These are phyloP conservation scores for Habrosyne pyritoides DNA, from an alignment of 2,888 invertebrate genomes.

Conservation along the genomic window DNA sequence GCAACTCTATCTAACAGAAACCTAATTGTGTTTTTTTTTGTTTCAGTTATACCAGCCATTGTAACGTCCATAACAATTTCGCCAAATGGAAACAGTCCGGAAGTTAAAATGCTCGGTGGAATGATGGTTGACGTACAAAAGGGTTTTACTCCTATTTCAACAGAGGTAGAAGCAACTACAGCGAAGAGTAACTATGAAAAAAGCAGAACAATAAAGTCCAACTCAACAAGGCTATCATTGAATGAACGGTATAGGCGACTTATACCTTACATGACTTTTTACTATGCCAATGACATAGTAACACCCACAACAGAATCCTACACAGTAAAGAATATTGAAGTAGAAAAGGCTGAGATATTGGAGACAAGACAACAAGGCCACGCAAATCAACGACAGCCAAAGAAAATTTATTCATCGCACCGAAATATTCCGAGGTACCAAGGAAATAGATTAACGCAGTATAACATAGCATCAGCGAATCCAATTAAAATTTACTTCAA, in stretches of 20 bases:
- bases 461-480: conserved; percentile 76
- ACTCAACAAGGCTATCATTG: conserved; percentile 70
- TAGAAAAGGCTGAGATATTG: conserved; percentile 72
- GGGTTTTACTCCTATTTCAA: conserved; percentile 55
- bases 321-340: conserved; percentile 56
- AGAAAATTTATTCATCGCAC: conserved; percentile 60
- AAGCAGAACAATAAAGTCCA: conserved; percentile 40
- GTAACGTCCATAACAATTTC: conserved; percentile 72
- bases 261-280: conserved; percentile 93
- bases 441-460: conserved; percentile 74
- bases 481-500: conserved; percentile 72
- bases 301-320: conserved; percentile 64
- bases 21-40: conserved; percentile 38
- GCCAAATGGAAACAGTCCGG: conserved; percentile 79
- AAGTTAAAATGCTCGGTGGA: conserved; percentile 70
- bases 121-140: conserved; percentile 64
- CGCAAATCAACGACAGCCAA: conserved; percentile 54
- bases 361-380: conserved; percentile 53
- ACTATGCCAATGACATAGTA: conserved; percentile 85
- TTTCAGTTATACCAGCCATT: conserved; percentile 70
- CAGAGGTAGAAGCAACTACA: conserved; percentile 35
- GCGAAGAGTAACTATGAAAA: conserved; percentile 44
- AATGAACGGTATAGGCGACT: conserved; percentile 89
- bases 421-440: conserved; percentile 75
- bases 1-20: not conserved